phyloP scores from a whole-genome alignment of 2,888 invertebrate genomes.

The Trissonchulus sp. region DNA sequence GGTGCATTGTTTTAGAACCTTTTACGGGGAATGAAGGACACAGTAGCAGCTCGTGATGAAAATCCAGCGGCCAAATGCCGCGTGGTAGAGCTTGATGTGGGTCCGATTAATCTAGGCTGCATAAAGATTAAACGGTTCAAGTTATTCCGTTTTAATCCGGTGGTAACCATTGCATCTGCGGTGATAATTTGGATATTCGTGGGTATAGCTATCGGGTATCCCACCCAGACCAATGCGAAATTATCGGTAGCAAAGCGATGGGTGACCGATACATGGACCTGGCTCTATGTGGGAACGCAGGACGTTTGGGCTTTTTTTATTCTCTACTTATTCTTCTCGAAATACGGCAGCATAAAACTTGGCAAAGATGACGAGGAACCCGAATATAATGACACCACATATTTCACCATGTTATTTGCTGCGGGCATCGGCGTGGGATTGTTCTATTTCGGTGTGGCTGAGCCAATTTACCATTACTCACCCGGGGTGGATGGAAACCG shows the following conservation, averaged over 20 bases:
- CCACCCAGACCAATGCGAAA: not conserved
- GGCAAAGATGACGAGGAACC: slow-evolving; percentile 33
- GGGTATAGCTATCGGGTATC: slow-evolving; percentile 6
- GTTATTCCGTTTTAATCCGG: slow-evolving; percentile 27
- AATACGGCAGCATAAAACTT: slow-evolving; percentile 33
- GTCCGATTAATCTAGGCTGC: slow-evolving; percentile 5
- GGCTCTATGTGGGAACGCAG: slow-evolving; percentile 28
- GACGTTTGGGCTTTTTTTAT: slow-evolving; percentile 34
- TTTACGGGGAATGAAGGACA: no score
- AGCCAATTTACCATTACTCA: slow-evolving; percentile 34
- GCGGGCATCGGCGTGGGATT: slow-evolving; percentile 34
- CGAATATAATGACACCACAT: slow-evolving; percentile 32
- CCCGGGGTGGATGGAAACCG: slow-evolving; percentile 19
- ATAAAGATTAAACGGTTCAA: not conserved
- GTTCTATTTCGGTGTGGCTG: slow-evolving; percentile 36
- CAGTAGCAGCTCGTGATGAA: no score
- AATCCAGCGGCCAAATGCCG: slow-evolving; percentile 18
- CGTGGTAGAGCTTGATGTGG: not conserved
- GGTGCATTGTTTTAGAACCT: no score
- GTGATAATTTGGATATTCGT: slow-evolving; percentile 27
- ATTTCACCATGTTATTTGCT: slow-evolving; percentile 36
- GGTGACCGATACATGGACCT: slow-evolving; percentile 30
- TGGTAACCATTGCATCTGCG: slow-evolving; percentile 26
- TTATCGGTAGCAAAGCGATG: slow-evolving; percentile 17
- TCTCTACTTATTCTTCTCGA: slow-evolving; percentile 32